phyloP scores from a whole-genome alignment of 30 jellyfish, hydroid and myxozoan genomes.

The Calvadosia cruxmelitensis region DNA sequence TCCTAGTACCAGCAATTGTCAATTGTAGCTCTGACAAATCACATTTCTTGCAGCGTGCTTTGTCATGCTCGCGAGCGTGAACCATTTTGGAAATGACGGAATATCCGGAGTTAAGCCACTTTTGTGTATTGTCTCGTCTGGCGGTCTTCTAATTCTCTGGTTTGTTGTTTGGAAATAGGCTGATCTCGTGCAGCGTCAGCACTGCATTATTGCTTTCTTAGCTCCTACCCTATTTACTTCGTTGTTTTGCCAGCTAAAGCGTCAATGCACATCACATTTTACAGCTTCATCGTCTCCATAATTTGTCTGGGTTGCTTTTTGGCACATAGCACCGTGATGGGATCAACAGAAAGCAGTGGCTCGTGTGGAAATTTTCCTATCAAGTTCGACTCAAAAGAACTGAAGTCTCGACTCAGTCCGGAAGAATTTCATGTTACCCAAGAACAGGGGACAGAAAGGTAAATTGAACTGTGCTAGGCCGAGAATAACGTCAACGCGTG shows the following conservation, averaged over 20 bases:
- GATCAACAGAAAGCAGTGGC: background rate
- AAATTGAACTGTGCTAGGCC: background rate
- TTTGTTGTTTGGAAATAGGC: no score
- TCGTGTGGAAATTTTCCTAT: background rate
- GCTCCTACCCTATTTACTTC: no score
- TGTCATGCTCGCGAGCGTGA: no score
- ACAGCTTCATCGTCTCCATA: background rate
- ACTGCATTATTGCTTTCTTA: no score
- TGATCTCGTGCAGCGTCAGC: background rate
- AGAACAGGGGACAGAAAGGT: slow-evolving; percentile 91
- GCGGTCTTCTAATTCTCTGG: no score
- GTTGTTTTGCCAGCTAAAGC: background rate
- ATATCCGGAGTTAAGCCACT: no score
- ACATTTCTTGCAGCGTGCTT: background rate
- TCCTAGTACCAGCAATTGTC: no score
- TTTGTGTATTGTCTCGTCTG: no score
- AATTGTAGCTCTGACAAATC: no score
- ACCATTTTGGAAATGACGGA: no score
- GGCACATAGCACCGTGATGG: background rate
- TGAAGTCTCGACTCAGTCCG: slow-evolving; percentile 49
- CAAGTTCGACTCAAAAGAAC: slow-evolving; percentile 24
- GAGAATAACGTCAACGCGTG: background rate
- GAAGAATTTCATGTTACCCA: slow-evolving; percentile 89
- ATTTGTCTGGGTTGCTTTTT: background rate
- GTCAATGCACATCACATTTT: background rate